These are phyloP conservation scores for Cinara cedri DNA, from an alignment of 2,888 invertebrate genomes.

Conservation along the genomic window DNA sequence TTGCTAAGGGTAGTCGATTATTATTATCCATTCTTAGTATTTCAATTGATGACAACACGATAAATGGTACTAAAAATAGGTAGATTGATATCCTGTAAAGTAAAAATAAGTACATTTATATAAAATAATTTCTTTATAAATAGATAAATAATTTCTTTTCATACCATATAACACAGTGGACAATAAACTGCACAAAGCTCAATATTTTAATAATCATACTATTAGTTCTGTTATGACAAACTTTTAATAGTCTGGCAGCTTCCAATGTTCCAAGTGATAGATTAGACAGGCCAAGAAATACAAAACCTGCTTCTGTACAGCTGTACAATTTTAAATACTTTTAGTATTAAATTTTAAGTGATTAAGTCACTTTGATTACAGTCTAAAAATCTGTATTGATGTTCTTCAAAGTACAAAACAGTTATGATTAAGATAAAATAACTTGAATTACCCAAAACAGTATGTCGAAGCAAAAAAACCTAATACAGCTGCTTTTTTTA, in stretches of 20 bases:
- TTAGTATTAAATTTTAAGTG: constrained; percentile 15
- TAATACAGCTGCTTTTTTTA: constrained; percentile 40
- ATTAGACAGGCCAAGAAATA: constrained; percentile 49
- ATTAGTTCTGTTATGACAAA: constrained; percentile 45
- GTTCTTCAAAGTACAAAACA: not conserved
- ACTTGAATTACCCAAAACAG: constrained; percentile 47
- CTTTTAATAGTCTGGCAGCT: constrained; percentile 45
- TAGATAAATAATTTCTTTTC: not conserved
- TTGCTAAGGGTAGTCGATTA: constrained; percentile 25
- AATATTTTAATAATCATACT: constrained; percentile 36
- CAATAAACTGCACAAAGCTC: constrained; percentile 36
- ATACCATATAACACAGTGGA: constrained; percentile 48
- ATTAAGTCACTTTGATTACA: not conserved
- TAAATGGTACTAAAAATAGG: constrained; percentile 43
- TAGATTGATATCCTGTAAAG: constrained; percentile 49
- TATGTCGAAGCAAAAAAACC: constrained; percentile 46
- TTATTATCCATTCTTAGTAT: constrained; percentile 22
- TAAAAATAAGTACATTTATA: not conserved
- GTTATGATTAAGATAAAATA: not conserved
- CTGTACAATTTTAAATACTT: constrained; percentile 45
- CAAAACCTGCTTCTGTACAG: constrained; percentile 52
- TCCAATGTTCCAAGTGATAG: constrained; percentile 50
- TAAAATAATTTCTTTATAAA: not conserved
- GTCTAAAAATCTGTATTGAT: constrained; percentile 8
- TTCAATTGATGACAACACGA: constrained; percentile 38